Percentiles rank a stretch among this genome's conserved stretches.
Evolutionary conservation across 2,888 invertebrate genomes (phyloP).

Genomic region (Napeogenes inachia): DNA sequence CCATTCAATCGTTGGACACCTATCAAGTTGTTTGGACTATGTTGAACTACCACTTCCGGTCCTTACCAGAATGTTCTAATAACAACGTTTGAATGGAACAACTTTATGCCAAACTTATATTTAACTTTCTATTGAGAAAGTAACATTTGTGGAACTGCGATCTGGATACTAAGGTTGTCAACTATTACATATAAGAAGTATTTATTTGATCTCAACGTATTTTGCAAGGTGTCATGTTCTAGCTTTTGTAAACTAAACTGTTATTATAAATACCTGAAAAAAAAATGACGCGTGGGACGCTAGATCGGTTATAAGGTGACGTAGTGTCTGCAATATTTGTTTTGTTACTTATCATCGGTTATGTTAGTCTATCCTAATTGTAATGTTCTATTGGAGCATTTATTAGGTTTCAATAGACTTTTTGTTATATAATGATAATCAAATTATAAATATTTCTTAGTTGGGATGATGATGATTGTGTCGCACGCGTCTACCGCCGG

Average conservation of each 20-base stretch:
- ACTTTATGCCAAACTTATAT: conserved; percentile 56
- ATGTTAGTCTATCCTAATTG: not conserved
- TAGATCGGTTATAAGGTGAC: not conserved
- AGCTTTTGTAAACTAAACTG: conserved; percentile 1
- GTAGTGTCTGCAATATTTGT: not conserved
- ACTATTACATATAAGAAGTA: conserved; percentile 47
- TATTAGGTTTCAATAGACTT: no score
- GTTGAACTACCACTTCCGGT: conserved; percentile 67
- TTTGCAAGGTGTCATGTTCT: conserved; percentile 25
- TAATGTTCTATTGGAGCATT: not conserved
- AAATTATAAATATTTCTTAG: conserved; percentile 50
- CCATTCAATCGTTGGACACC: conserved; percentile 36
- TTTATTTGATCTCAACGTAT: conserved; percentile 35
- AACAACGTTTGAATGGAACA: conserved; percentile 60
- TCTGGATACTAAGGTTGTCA: conserved; percentile 52
- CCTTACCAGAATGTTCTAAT: conserved; percentile 52
- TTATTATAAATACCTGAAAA: not conserved
- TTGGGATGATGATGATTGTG: conserved; percentile 62
- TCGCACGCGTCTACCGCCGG: conserved; percentile 56
- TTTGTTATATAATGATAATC: conserved; percentile 29
- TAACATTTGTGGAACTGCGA: conserved; percentile 54
- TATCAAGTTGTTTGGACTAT: conserved; percentile 52
- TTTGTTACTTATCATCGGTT: not conserved
- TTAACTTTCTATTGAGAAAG: conserved; percentile 72
- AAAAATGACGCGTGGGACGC: not conserved